Evolutionary conservation across 2,797 vertebrate genomes (phyloP).

Genomic region (Hemitrygon akajei): DNA sequence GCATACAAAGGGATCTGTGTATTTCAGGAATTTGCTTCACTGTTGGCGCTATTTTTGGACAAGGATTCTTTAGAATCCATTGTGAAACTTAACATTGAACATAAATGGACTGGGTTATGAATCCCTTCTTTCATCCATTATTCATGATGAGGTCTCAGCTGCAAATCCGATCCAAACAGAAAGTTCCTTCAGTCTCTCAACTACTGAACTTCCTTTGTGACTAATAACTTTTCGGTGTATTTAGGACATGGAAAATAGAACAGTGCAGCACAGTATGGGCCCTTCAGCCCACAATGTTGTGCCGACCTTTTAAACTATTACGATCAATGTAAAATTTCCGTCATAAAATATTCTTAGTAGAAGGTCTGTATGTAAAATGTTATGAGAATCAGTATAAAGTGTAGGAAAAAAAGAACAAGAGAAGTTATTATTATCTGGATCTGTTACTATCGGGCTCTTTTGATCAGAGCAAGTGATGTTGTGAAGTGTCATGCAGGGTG

Average conservation of each 20-base stretch:
- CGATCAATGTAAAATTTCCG: background rate
- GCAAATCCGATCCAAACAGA: background rate
- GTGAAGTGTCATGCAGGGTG: background rate
- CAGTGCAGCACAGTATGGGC: no score
- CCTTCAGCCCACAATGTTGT: no score
- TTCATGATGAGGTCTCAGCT: background rate
- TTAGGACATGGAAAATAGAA: no score
- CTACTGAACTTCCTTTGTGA: background rate
- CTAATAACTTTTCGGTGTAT: background rate
- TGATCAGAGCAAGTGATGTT: background rate
- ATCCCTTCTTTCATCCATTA: conserved; percentile 5
- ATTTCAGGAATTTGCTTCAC: background rate
- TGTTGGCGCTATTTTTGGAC: conserved; percentile 2
- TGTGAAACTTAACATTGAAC: conserved; percentile 8
- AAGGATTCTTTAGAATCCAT: background rate
- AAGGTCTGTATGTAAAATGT: background rate
- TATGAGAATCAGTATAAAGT: background rate
- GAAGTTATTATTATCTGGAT: background rate
- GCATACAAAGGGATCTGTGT: background rate
- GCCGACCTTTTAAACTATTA: no score
- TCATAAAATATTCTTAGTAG: background rate
- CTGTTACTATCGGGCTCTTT: background rate
- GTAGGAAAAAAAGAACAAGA: background rate
- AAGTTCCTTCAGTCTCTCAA: background rate
- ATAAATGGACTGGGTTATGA: background rate